These are phyloP conservation scores for Aphis gossypii DNA, from an alignment of 1,140 invertebrate genomes.

Conservation along the genomic window DNA sequence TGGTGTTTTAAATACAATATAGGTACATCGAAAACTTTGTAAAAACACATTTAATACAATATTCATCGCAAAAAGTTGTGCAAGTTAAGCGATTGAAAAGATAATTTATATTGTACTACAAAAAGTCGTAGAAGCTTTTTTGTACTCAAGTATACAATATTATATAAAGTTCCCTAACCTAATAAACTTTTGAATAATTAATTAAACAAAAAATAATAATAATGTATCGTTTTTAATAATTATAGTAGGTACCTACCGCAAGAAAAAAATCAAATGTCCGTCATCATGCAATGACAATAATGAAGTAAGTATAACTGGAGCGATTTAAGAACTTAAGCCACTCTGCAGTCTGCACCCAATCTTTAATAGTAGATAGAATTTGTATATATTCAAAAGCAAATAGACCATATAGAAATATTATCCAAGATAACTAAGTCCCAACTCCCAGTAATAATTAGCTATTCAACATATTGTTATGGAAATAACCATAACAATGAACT, in stretches of 20 bases:
- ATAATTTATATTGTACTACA: background rate
- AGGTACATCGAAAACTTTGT: background rate
- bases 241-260: background rate
- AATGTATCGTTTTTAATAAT: background rate
- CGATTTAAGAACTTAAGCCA: background rate
- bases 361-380: background rate
- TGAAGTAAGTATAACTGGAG: background rate
- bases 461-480: background rate
- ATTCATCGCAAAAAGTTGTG: conserved; percentile 9
- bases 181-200: background rate
- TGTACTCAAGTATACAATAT: background rate
- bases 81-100: conserved; percentile 22
- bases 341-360: too few relatives aligned
- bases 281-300: background rate
- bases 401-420: background rate
- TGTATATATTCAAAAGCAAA: background rate
- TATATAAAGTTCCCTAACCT: background rate
- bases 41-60: background rate
- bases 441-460: background rate
- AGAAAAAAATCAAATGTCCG: background rate
- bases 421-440: background rate
- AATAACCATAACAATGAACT: background rate
- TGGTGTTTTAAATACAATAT: background rate
- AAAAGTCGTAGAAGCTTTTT: conserved; percentile 18
- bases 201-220: background rate